Base-by-base conservation (phyloP, 2,113 vertebrate species). In the Martes martes region DNA sequence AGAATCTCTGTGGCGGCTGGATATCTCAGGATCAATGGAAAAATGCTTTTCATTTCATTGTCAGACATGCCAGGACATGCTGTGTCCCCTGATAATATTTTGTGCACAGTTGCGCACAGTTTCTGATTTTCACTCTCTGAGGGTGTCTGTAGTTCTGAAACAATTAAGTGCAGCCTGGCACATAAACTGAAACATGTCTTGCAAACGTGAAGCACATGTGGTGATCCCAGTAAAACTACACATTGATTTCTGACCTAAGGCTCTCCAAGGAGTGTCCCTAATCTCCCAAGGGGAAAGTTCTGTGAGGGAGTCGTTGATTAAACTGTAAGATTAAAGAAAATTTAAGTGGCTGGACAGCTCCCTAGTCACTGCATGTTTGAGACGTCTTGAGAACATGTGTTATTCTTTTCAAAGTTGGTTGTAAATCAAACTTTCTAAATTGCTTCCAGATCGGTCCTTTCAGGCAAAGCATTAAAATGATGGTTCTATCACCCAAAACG, bases 341-440 rank as follows among this genome's bases (percentile, higher is more conserved):
- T 80, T 94, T 65, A 95, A 97, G 96, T 95, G 97, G 65, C 85
- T 89, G 96, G 89, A 97, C 82, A 97, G 95, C 91, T 97, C 97
- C 96, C 81, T 96, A 69, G 61, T 96, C 95, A 52, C 91, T 91
- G 65, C 23, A 45, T 97, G 85, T 80, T 91, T 81, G 42, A 94
- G 73, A 93, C 11, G n/a, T 91, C 95, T 96, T 91, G 59, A 87
- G 67, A 96, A 97, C 97, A 98, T 97, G 93, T 98, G 97, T 95
- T 97, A 89, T 89, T 94, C 90, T 94, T 97, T 98, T 83, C 73
- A 93, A 95, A 97, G 95, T 50, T 71, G 67, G 96, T 92, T 97
- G 96, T 97, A 98, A 98, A 98, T 98, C 96, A 97, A 81, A 91
- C 76, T 94, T 24, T 57, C n/a, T 94, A 98, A 97, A 98, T 97